Evolutionary conservation across 2,113 vertebrate species (phyloP).

Genomic region (Polypterus bichir): DNA sequence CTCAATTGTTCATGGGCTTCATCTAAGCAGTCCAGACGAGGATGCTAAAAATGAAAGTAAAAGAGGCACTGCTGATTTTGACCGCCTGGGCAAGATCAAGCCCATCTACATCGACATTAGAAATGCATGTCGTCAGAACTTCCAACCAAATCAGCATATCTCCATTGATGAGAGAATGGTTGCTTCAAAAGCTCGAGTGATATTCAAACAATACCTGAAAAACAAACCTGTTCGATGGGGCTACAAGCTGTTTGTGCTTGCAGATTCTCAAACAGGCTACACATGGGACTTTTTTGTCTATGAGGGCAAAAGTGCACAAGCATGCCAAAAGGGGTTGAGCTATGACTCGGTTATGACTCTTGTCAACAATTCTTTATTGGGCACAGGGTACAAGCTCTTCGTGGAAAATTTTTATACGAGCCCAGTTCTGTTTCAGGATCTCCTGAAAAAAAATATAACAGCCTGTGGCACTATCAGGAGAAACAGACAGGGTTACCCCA

Average conservation of each 20-base stretch:
- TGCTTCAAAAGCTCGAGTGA: conserved; percentile 26
- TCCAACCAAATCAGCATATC: conserved; percentile 26
- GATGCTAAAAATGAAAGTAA: no score
- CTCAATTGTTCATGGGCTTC: no score
- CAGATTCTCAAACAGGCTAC: conserved; percentile 31
- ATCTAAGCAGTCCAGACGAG: no score
- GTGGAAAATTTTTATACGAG: conserved; percentile 41
- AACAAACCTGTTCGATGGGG: conserved; percentile 35
- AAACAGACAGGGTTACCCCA: no score
- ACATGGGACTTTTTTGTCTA: conserved; percentile 39
- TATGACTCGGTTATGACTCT: conserved; percentile 33
- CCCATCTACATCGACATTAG: no score
- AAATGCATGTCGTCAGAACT: no score
- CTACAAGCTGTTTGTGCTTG: conserved; percentile 38
- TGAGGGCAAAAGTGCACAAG: conserved; percentile 17
- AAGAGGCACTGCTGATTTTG: no score
- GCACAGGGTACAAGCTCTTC: conserved; percentile 36
- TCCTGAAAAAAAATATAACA: no score
- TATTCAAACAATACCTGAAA: conserved; percentile 29
- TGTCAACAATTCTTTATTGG: conserved; percentile 26
- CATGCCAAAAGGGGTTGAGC: conserved; percentile 22
- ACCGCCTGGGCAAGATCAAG: no score
- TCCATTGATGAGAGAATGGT: conserved; percentile 38
- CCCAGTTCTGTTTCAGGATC: conserved; percentile 4
- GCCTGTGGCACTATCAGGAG: no score